Base-by-base conservation (phyloP, 1,140 invertebrate species). In the Platyscapa corneri region DNA sequence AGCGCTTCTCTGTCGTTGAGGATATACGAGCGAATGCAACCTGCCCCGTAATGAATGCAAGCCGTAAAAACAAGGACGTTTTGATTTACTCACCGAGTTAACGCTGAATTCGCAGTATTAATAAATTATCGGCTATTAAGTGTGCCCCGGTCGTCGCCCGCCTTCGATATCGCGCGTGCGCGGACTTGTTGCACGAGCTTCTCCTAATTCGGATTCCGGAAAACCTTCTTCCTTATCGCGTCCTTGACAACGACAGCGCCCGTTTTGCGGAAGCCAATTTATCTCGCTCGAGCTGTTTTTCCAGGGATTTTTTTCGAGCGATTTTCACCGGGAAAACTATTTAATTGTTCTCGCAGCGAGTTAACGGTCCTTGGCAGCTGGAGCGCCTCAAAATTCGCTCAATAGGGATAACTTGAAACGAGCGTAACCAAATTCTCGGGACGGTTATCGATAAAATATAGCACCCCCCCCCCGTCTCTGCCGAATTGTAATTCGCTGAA, bases 51-150 rank as follows among this genome's bases (percentile, higher is more conserved):
- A 92, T 92, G 91, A 92, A 92, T 91, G 90, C 91, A 90, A 87
- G 90, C 90, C 89, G 89, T 92, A 92, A 92, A n/a, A 92, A 92
- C 89, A 90, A 90, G 90, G 87, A 90, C 87, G 87, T 89, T 87
- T 91, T 92, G 91, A 92, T 92, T 92, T 92, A 92, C 91, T 91
- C 88, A 84, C 89, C 87, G 85, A 80, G 78, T 88, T 91, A 90
- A 91, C 89, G 87, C 87, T 86, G 86, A 87, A 86, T 85, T 82
- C 34, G 84, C 87, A 86, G 89, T 89, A 91, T 91, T 91, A 91
- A 91, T 92, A 92, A 92, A 92, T 92, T 91, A 91, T 91, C 87
- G 83, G 88, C 91, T 92, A 92, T 91, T 92, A 91, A 91, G 90
- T 90, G 86, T 83, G 79, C 32, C 70, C 83, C 53, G 53, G 42